Evolutionary conservation across 1,140 invertebrate species (phyloP), one percentile per base, ranked within the genome.

Genomic region (Lordiphosa clarofinis): DNA sequence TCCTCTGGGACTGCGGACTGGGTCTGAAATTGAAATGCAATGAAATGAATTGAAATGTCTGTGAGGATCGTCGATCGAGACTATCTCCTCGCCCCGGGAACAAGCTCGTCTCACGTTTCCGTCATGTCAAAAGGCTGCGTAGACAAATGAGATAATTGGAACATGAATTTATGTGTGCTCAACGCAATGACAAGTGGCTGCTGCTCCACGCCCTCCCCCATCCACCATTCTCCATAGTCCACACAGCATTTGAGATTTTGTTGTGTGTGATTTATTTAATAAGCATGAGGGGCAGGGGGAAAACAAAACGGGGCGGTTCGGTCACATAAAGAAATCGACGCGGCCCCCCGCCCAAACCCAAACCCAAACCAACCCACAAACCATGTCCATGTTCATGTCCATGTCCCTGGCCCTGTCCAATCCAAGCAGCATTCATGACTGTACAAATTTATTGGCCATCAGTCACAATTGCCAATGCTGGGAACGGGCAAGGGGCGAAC

Each of bases 111-210:
- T 75, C 72, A 60, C 72, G 71, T 82, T 82, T 82, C 71, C 73
- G 56, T 64, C 49, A 73, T 73, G 71, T 57, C 63, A 66, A 49
- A 56, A 61, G 63, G 36, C 65, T 63, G 73, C 60, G 72, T 66
- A 70, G 78, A 87, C 84, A 87, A 87, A 81, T 87, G 78, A 71
- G 78, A 87, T 87, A 87, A 87, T 87, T 87, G 84, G 73, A 60
- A 46, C 68, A 57, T 52, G 61, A 64, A 87, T 87, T 87, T 87
- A 87, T 87, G 68, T 54, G 62, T 37, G 52, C 47, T 35, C 65
- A 65, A 61, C 60, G 67, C 65, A 65, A 66, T 70, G 67, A 70
- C 67, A 70, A 66, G 67, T 66, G 67, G 66, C 59, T 36, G 42
- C 37, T 4, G 38, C 53, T 48, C 13, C 35, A 19, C 10, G 8